phyloP scores from a whole-genome alignment of 2,797 vertebrate species.

The Eleutherodactylus coqui region DNA sequence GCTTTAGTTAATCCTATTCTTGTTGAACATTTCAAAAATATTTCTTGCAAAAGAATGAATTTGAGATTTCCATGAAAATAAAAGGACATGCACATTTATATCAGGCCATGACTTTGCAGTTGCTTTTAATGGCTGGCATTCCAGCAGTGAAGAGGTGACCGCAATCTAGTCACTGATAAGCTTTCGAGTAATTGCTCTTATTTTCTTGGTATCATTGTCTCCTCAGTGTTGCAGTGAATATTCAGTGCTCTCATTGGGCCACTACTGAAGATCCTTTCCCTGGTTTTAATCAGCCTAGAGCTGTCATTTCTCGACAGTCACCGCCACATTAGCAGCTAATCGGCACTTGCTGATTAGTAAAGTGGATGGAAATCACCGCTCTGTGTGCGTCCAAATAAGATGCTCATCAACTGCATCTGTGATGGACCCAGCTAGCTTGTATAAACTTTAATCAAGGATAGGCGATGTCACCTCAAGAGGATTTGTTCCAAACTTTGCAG shows the following conservation, averaged over 20 bases:
- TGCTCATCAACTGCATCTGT: slow-evolving; percentile 75
- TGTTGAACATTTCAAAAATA: not conserved
- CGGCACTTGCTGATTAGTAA: slow-evolving; percentile 87
- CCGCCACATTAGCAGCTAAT: slow-evolving; percentile 87
- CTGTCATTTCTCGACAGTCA: slow-evolving; percentile 85
- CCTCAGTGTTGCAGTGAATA: slow-evolving; percentile 46
- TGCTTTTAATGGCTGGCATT: not conserved
- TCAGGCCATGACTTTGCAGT: not conserved
- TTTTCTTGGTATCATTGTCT: slow-evolving; percentile 61
- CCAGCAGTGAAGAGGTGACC: slow-evolving; percentile 13
- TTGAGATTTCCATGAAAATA: slow-evolving; percentile 5
- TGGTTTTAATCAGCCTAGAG: slow-evolving; percentile 88
- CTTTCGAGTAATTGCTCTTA: slow-evolving; percentile 59
- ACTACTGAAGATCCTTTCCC: slow-evolving; percentile 75
- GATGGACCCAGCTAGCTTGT: slow-evolving; percentile 72
- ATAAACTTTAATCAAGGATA: slow-evolving; percentile 75
- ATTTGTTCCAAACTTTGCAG: slow-evolving; percentile 62
- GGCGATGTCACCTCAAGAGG: slow-evolving; percentile 66
- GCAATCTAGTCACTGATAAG: slow-evolving; percentile 7
- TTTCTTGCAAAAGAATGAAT: not conserved
- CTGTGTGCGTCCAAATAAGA: slow-evolving; percentile 80
- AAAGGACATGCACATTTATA: not conserved
- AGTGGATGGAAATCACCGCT: slow-evolving; percentile 82
- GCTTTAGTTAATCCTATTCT: slow-evolving; percentile 3
- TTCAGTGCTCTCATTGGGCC: slow-evolving; percentile 62